These are phyloP conservation scores for Latrodectus geometricus DNA, from an alignment of 1,140 invertebrate genomes.

Conservation along the genomic window DNA sequence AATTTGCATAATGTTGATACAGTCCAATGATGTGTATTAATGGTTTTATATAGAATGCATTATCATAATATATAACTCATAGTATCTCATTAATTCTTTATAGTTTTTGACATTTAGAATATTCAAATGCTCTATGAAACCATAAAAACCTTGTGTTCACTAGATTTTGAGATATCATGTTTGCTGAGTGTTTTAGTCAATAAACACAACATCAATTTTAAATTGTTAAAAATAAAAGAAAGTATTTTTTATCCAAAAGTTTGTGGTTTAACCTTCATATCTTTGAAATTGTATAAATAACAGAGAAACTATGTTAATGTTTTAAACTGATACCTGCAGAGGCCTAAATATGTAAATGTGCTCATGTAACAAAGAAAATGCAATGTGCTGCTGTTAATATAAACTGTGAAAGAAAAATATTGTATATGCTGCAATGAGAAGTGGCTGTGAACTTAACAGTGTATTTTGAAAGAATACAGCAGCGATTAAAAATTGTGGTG, in stretches of 20 bases:
- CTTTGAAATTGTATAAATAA: constrained; percentile 16
- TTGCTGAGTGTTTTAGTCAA: neutral
- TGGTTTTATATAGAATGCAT: no score
- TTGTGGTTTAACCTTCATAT: constrained; percentile 56
- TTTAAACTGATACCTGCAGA: constrained; percentile 37
- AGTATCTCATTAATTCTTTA: no score
- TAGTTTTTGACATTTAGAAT: no score
- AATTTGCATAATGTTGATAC: no score
- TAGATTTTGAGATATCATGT: neutral
- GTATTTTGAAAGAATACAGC: constrained; percentile 41
- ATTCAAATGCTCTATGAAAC: neutral
- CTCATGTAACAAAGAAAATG: constrained; percentile 35
- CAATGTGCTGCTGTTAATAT: constrained; percentile 35
- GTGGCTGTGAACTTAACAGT: constrained; percentile 33
- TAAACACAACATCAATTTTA: neutral
- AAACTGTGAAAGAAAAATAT: constrained; percentile 17
- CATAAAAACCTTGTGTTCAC: neutral
- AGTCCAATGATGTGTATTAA: no score
- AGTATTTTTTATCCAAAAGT: constrained; percentile 27
- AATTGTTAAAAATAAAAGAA: constrained; percentile 21
- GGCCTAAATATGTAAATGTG: constrained; percentile 38
- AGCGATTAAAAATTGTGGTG: constrained; percentile 46
- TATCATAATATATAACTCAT: no score
- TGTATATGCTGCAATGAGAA: constrained; percentile 46
- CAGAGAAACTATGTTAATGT: constrained; percentile 30